Conservation (phyloP, 1,140 invertebrate genomes). For the Musca vetustissima region DNA sequence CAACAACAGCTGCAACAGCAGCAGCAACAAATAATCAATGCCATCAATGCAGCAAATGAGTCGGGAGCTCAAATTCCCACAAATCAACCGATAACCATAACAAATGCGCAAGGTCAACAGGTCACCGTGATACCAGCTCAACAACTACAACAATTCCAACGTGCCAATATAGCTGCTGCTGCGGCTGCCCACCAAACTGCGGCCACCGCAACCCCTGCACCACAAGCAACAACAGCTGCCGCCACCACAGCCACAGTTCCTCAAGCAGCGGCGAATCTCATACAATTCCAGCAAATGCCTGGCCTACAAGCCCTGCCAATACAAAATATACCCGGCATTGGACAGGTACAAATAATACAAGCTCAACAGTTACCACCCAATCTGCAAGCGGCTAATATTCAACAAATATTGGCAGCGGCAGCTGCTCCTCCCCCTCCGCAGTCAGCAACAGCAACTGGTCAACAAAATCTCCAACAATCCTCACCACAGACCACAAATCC, state of each 20-base stretch:
- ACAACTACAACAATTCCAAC: conserved; percentile 53
- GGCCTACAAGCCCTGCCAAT: conserved; percentile 64
- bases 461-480: conserved; percentile 26
- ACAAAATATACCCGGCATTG: conserved; percentile 74
- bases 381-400: conserved; percentile 41
- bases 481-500: too few species aligned
- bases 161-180: conserved; percentile 30
- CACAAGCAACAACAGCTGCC: not conserved
- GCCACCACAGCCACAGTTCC: not conserved
- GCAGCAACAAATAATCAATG: conserved; percentile 47
- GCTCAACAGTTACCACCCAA: conserved; percentile 46
- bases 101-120: conserved; percentile 70
- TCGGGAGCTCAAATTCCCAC: conserved; percentile 55
- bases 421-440: conserved; percentile 16
- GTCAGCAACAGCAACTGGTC: conserved; percentile 24
- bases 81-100: conserved; percentile 64
- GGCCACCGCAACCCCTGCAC: not conserved
- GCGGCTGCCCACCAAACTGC: conserved; percentile 31
- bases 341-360: conserved; percentile 70
- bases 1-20: conserved; percentile 45
- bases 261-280: conserved; percentile 32
- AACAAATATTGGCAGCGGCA: conserved; percentile 43
- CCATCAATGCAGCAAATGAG: conserved; percentile 41
- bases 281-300: conserved; percentile 49
- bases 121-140: conserved; percentile 71